Percentiles rank a stretch among this genome's conserved stretches.
Evolutionary conservation across 2,797 vertebrate genomes (phyloP).

Genomic region (Girardinus metallicus): DNA sequence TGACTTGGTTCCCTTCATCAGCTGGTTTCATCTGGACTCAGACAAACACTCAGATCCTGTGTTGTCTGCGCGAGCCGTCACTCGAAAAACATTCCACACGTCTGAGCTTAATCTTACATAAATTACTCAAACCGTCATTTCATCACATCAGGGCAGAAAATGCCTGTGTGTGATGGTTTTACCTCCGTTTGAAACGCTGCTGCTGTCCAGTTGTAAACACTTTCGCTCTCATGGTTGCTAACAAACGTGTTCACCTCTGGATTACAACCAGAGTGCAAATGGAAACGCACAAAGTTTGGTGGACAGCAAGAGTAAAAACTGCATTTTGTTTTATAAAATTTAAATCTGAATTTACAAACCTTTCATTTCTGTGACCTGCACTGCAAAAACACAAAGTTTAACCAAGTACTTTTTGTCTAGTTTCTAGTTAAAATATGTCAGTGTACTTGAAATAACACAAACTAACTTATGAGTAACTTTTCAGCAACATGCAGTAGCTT

Average conservation of each 20-base stretch:
- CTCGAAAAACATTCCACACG: slow-evolving; percentile 5
- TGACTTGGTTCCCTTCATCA: not conserved
- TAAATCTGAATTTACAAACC: not conserved
- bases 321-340: not conserved
- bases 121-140: not conserved
- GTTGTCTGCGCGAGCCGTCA: not conserved
- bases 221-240: not conserved
- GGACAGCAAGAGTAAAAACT: not conserved
- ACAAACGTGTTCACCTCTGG: not conserved
- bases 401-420: no score
- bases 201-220: not conserved
- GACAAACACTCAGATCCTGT: not conserved
- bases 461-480: no score
- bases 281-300: not conserved
- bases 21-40: not conserved
- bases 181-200: not conserved
- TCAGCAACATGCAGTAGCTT: no score
- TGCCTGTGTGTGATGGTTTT: not conserved
- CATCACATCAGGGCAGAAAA: not conserved
- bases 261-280: not conserved
- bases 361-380: not conserved
- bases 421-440: no score
- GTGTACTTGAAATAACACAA: no score
- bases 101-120: not conserved
- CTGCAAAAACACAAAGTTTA: no score